phyloP scores from a whole-genome alignment of 2,888 invertebrate species.

The Biston stratarius region DNA sequence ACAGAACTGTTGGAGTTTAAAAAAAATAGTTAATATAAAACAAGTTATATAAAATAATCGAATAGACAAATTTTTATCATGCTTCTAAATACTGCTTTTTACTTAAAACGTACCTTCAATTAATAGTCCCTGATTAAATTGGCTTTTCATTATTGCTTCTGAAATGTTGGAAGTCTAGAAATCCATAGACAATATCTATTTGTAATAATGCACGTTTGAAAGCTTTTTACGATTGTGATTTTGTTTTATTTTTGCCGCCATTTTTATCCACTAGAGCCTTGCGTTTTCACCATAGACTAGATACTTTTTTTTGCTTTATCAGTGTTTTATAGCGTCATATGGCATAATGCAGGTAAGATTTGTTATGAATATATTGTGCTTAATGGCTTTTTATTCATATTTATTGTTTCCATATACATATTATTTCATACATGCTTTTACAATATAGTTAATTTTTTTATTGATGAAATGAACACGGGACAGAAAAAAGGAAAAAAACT shows the following conservation, averaged over 20 bases:
- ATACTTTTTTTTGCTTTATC: slow-evolving; percentile 55
- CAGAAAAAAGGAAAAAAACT: neutral
- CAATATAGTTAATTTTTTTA: slow-evolving; percentile 16
- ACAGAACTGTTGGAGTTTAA: neutral
- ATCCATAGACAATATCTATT: slow-evolving; percentile 41
- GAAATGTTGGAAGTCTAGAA: slow-evolving; percentile 6
- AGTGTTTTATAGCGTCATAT: slow-evolving; percentile 65
- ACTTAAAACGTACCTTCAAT: neutral
- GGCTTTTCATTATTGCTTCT: slow-evolving; percentile 11
- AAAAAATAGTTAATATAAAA: neutral
- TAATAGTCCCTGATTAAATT: neutral
- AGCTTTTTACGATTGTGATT: slow-evolving; percentile 87
- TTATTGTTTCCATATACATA: slow-evolving; percentile 44
- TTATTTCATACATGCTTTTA: slow-evolving; percentile 80
- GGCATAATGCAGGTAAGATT: slow-evolving; percentile 68
- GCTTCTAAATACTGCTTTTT: slow-evolving; percentile 21
- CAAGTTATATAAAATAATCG: neutral
- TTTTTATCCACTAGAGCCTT: slow-evolving; percentile 63
- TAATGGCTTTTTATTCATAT: slow-evolving; percentile 51
- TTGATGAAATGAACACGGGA: slow-evolving; percentile 5
- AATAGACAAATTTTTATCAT: slow-evolving; percentile 5
- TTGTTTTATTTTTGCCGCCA: slow-evolving; percentile 79
- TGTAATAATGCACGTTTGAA: slow-evolving; percentile 80
- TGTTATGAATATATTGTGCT: slow-evolving; percentile 56
- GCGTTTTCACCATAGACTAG: slow-evolving; percentile 57